Conservation (phyloP, 2,797 vertebrate genomes). For the Esox masquinongy region DNA sequence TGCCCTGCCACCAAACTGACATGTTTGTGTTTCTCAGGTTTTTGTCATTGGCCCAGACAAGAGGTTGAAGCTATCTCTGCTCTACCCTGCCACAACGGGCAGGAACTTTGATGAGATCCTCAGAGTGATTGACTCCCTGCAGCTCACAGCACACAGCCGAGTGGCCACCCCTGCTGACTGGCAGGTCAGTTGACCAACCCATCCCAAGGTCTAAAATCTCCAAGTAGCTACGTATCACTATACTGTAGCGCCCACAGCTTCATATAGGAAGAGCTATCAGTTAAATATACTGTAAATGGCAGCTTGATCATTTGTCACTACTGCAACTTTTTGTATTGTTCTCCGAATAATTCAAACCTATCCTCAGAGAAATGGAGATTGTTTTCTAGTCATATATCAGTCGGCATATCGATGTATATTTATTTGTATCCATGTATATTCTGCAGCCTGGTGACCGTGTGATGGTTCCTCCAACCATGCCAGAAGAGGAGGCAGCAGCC, state of each 20-base stretch:
- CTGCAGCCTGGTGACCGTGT: slow-evolving; percentile 83
- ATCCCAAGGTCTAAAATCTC: neutral
- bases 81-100: slow-evolving; percentile 92
- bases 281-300: neutral
- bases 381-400: neutral
- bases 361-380: neutral
- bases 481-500: slow-evolving; percentile 84
- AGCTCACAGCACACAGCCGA: slow-evolving; percentile 80
- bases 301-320: slow-evolving; percentile 69
- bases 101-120: slow-evolving; percentile 95
- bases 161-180: slow-evolving; percentile 92
- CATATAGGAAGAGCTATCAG: neutral
- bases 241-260: slow-evolving; percentile 83
- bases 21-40: slow-evolving; percentile 70
- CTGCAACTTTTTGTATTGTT: slow-evolving; percentile 60
- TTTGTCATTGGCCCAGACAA: slow-evolving; percentile 93
- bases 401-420: neutral
- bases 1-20: neutral
- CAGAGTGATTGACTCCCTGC: slow-evolving; percentile 88
- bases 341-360: neutral
- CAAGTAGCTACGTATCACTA: neutral
- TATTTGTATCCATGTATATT: too few relatives aligned
- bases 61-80: slow-evolving; percentile 88
- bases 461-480: slow-evolving; percentile 85
- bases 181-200: slow-evolving; percentile 80